Conservation (phyloP, 2,888 invertebrate species). For the Entomobrya proxima region DNA sequence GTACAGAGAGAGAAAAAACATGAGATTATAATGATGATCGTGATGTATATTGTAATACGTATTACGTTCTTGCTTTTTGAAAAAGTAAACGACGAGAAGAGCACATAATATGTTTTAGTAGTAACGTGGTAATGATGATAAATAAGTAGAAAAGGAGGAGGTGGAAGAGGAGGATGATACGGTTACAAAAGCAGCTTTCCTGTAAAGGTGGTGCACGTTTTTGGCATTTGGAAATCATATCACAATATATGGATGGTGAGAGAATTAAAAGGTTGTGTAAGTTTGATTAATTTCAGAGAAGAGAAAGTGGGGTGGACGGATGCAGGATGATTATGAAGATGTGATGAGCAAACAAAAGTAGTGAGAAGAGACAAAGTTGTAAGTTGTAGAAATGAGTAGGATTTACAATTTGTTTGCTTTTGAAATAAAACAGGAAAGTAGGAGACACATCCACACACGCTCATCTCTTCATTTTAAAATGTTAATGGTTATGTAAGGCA, state of each 20-base stretch:
- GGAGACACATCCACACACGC: no score
- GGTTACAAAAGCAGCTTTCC: not conserved
- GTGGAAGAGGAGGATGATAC: not conserved
- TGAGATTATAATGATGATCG: not conserved
- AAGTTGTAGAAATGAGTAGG: no score
- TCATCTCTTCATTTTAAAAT: no score
- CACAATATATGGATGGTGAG: not conserved
- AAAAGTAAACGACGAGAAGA: not conserved
- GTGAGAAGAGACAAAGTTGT: not conserved
- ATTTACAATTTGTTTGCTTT: no score
- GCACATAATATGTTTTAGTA: not conserved
- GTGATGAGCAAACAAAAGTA: not conserved
- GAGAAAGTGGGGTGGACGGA: not conserved
- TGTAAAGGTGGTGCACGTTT: not conserved
- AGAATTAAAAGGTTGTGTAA: conserved; percentile 37
- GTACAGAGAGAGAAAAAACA: not conserved
- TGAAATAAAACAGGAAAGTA: no score
- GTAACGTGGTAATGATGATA: conserved; percentile 1
- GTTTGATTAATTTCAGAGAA: conserved; percentile 54
- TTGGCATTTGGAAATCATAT: not conserved
- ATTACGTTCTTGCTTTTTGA: not conserved
- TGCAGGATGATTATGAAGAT: conserved; percentile 5
- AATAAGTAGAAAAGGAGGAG: not conserved
- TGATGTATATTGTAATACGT: not conserved
- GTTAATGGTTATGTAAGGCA: no score